Evolutionary conservation across 2,888 invertebrate species (phyloP).

Genomic region (Tenthredo amoena): DNA sequence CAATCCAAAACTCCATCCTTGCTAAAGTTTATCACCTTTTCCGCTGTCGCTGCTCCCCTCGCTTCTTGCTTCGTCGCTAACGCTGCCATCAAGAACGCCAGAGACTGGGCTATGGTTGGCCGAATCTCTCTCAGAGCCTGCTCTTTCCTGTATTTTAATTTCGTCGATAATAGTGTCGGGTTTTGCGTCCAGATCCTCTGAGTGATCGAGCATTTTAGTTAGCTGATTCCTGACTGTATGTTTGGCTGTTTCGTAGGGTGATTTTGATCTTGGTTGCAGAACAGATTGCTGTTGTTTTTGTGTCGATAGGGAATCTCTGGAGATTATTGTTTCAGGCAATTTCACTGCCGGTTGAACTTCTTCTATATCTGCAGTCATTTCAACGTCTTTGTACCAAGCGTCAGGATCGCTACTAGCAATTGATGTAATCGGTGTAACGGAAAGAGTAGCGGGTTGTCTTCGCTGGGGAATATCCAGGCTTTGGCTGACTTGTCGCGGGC

Average conservation of each 20-base stretch:
- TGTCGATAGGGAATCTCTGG: neutral
- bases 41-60: conserved; percentile 92
- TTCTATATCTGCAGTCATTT: conserved; percentile 25
- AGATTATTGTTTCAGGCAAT: neutral
- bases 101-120: conserved; percentile 90
- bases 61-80: conserved; percentile 75
- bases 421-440: conserved; percentile 17
- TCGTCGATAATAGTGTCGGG: conserved; percentile 61
- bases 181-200: conserved; percentile 54
- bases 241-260: conserved; percentile 31
- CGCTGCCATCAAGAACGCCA: conserved; percentile 81
- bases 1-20: neutral
- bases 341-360: neutral
- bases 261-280: conserved; percentile 14
- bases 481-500: conserved; percentile 69
- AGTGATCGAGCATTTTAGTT: conserved; percentile 30
- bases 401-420: conserved; percentile 25
- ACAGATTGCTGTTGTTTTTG: neutral
- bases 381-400: conserved; percentile 50
- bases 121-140: conserved; percentile 82
- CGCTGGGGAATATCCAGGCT: conserved; percentile 69
- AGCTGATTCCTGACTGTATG: conserved; percentile 23
- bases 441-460: conserved; percentile 43
- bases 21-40: conserved; percentile 81
- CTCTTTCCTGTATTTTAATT: conserved; percentile 71